Evolutionary conservation across 64 coral and sea anemone genomes (phyloP).

Genomic region (Orbicella faveolata): DNA sequence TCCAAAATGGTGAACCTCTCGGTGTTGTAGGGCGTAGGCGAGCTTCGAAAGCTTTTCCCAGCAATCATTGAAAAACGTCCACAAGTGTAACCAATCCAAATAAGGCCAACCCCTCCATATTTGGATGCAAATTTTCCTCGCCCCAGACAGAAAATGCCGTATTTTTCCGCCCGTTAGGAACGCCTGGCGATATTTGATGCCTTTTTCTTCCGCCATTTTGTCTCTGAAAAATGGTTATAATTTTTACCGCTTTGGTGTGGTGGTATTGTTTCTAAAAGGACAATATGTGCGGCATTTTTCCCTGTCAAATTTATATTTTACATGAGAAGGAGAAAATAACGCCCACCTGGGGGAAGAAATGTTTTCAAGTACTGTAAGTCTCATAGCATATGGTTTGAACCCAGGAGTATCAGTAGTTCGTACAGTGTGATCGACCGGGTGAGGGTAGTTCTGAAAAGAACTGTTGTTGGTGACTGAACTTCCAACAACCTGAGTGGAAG

Average conservation of each 20-base stretch:
- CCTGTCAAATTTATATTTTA: neutral
- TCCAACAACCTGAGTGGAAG: too few species aligned
- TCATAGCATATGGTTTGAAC: too few species aligned
- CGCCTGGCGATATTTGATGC: slow-evolving; percentile 45
- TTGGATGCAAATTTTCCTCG: slow-evolving; percentile 52
- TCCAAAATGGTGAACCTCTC: slow-evolving; percentile 86
- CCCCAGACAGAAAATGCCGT: neutral
- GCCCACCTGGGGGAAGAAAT: neutral
- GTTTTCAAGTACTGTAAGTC: neutral
- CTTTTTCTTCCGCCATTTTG: slow-evolving; percentile 49
- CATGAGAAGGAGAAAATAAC: neutral
- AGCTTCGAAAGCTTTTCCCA: slow-evolving; percentile 42
- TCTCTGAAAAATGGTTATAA: neutral
- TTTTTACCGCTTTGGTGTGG: slow-evolving; percentile 7
- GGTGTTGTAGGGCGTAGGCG: slow-evolving; percentile 83
- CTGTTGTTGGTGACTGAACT: too few species aligned
- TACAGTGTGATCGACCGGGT: too few species aligned
- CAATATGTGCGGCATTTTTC: neutral
- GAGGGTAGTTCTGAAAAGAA: too few species aligned
- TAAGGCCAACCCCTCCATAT: slow-evolving; percentile 69
- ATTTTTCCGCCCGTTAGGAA: slow-evolving; percentile 37
- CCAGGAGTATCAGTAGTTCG: too few species aligned
- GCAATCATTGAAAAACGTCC: slow-evolving; percentile 61
- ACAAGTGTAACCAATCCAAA: slow-evolving; percentile 71
- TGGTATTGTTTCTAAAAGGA: neutral